Base-by-base conservation (phyloP, 2,797 vertebrate species). In the Babyrousa celebensis region DNA sequence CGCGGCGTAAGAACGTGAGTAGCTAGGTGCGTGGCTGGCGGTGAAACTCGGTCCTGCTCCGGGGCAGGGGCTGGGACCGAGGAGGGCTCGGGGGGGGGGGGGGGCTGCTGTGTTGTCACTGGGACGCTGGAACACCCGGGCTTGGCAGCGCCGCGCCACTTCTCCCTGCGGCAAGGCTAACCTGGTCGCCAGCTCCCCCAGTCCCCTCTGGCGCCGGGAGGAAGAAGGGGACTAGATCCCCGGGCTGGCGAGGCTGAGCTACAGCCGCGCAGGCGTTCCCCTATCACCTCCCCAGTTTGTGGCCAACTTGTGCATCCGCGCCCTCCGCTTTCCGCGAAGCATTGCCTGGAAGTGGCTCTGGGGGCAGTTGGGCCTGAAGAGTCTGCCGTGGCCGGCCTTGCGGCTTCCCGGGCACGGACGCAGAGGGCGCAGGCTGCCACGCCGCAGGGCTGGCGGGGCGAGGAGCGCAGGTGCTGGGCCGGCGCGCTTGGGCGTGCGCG, bases 1-100 rank as follows among this genome's bases (percentile, higher is more conserved):
- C 63, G 71, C 96, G 80, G 85, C 80, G 40, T 27, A 89, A 93
- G 96, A 95, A 97, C 95, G 97, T 97, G 95, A 97, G 97, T 97
- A 95, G 67, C 93, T 80, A 52, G 0, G 43, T 12, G 83, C 25
- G 68, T n/a, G 75, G 91, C 65, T 20, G 77, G 85, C 36, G 18
- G 92, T 58, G 92, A 71, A 25, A 15, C 58, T 71, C 0, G 27
- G 86, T 56, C 21, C 84, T 2, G 92, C 83, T 48, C 9, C 3
- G 18, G 48, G 63, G 72, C 54, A 25, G 14, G 63, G 79, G 12
- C 91, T 6, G 88, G 56, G 52, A 83, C 18, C 25, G 48, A 52
- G 96, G 60, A 40, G 86, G 95, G 56, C 71, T 60, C 90, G 23
- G 75, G 71, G 36, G n/a, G 79, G n/a, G 23, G 75, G 71, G 36